A percentile compares a stretch with the other conserved stretches of the same genome.
These are phyloP conservation scores for Lagodon rhomboides DNA, from an alignment of 2,797 vertebrate species.

Conservation along the genomic window DNA sequence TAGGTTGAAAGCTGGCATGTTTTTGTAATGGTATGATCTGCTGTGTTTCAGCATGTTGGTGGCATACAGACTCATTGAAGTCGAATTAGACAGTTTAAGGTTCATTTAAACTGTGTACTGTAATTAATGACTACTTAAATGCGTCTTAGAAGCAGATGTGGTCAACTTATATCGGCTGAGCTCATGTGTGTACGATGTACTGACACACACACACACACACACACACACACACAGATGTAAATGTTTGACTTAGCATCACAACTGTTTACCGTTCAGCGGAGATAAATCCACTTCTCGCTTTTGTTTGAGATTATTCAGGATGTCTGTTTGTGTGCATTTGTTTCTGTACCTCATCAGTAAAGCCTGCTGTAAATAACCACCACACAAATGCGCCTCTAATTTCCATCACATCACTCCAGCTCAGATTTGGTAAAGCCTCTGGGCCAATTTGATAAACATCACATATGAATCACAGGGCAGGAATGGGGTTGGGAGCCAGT, in stretches of 20 bases:
- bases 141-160: conserved; percentile 15
- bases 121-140: neutral
- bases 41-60: neutral
- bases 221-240: conserved; percentile 13
- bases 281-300: conserved; percentile 20
- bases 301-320: neutral
- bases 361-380: conserved; percentile 34
- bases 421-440: neutral
- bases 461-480: conserved; percentile 61
- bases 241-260: conserved; percentile 27
- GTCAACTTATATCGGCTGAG: neutral
- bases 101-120: neutral
- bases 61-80: conserved; percentile 2
- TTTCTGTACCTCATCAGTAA: neutral
- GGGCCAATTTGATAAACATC: conserved; percentile 51
- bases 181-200: neutral
- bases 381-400: conserved; percentile 14
- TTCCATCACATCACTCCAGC: conserved; percentile 26
- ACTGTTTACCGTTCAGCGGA: conserved; percentile 10
- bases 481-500: conserved; percentile 56
- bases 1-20: neutral
- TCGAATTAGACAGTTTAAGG: neutral
- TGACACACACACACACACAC: conserved; percentile 13
- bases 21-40: neutral
- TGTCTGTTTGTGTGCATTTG: conserved; percentile 4